Percentiles rank a stretch among this genome's conserved stretches.
phyloP scores from a whole-genome alignment of 1,140 invertebrate genomes.

The Drosophila pachea region DNA sequence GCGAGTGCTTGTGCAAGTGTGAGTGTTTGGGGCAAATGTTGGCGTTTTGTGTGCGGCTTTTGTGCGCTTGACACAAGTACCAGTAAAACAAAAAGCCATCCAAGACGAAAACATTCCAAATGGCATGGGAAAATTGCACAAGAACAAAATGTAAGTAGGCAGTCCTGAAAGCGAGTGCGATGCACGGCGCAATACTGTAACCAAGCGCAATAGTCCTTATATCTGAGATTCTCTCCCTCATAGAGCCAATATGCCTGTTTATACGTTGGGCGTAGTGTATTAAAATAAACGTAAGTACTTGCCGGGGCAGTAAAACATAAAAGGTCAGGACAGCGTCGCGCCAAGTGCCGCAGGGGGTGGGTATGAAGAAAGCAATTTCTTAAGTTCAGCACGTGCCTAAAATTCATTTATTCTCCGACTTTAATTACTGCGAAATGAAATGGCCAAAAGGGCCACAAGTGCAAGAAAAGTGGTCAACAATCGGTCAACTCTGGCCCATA shows the following conservation, averaged over 20 bases:
- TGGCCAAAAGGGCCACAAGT: constrained; percentile 50
- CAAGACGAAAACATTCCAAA: constrained; percentile 35
- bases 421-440: constrained; percentile 71
- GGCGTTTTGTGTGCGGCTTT: constrained; percentile 53
- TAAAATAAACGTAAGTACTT: constrained; percentile 15
- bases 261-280: neutral
- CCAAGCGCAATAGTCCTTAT: neutral
- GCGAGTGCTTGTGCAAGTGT: too few relatives aligned
- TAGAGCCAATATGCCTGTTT: neutral
- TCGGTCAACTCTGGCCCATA: constrained; percentile 29
- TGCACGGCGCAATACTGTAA: constrained; percentile 5
- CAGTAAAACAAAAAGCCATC: constrained; percentile 18
- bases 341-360: constrained; percentile 33
- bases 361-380: constrained; percentile 60
- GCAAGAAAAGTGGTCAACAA: constrained; percentile 40
- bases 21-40: constrained; percentile 47
- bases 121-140: constrained; percentile 53
- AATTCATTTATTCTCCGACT: constrained; percentile 55
- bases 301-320: constrained; percentile 40
- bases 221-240: neutral
- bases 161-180: neutral
- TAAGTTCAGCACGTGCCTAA: constrained; percentile 69
- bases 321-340: constrained; percentile 54
- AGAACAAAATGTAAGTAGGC: constrained; percentile 4
- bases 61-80: constrained; percentile 43